A percentile compares a stretch with the other conserved stretches of the same genome.
These are phyloP conservation scores for Polydrusus cervinus DNA, from an alignment of 2,888 invertebrate genomes.

Conservation along the genomic window DNA sequence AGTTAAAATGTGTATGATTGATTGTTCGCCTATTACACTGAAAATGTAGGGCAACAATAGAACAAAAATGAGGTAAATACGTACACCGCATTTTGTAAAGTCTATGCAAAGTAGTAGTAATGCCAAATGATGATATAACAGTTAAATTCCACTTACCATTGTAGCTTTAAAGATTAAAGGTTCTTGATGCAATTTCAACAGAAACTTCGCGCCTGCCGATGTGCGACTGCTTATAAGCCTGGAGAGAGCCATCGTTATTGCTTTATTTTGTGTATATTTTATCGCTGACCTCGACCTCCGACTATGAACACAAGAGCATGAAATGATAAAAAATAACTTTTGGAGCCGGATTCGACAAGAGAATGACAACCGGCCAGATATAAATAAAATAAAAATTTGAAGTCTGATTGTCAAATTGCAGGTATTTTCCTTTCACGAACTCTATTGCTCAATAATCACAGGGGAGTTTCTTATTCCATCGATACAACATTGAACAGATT, in stretches of 20 bases:
- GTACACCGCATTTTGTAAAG: too few species aligned
- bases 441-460: too few species aligned
- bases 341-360: neutral
- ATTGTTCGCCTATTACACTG: too few species aligned
- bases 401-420: too few species aligned
- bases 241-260: constrained; percentile 62
- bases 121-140: constrained; percentile 64
- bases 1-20: too few species aligned
- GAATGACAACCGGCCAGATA: neutral
- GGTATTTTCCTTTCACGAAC: too few species aligned
- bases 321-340: neutral
- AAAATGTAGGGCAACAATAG: too few species aligned
- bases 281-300: constrained; percentile 40
- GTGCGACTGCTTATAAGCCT: constrained; percentile 59
- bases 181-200: constrained; percentile 58
- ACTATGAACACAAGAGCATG: neutral
- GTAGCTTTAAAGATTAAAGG: constrained; percentile 56
- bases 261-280: constrained; percentile 25
- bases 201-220: constrained; percentile 54
- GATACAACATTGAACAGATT: too few species aligned
- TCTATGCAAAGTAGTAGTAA: too few species aligned
- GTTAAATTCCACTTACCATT: constrained; percentile 63
- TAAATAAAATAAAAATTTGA: too few species aligned
- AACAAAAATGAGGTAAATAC: too few species aligned
- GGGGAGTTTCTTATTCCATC: too few species aligned